phyloP scores from a whole-genome alignment of 2,797 vertebrate species.

The Lithobates pipiens region DNA sequence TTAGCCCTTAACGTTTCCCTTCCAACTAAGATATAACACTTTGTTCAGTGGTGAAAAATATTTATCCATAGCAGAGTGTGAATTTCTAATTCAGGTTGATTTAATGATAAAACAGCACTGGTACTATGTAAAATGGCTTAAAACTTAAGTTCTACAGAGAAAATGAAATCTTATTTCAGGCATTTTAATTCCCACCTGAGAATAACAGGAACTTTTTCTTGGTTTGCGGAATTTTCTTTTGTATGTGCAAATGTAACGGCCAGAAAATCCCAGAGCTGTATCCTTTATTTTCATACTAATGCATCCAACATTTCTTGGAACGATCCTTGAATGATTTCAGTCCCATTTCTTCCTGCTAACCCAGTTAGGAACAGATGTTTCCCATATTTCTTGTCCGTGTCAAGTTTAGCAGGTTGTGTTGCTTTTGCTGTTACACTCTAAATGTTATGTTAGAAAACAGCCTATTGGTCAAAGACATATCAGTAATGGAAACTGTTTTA shows the following conservation, averaged over 20 bases:
- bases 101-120: too few species aligned
- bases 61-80: too few species aligned
- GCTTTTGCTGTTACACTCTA: conserved; percentile 11
- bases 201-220: conserved; percentile 1
- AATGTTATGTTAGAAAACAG: conserved; percentile 19
- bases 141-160: too few species aligned
- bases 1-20: too few species aligned
- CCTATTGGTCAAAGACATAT: conserved; percentile 2
- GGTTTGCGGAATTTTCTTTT: conserved; percentile 16
- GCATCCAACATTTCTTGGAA: conserved; percentile 50
- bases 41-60: too few species aligned
- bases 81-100: too few species aligned
- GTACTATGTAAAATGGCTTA: too few species aligned
- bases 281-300: conserved; percentile 24
- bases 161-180: not conserved
- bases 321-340: conserved; percentile 37
- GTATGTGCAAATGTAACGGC: not conserved
- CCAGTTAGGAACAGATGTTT: conserved; percentile 59
- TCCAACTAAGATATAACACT: too few species aligned
- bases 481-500: not conserved
- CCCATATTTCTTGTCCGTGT: conserved; percentile 45
- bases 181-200: not conserved
- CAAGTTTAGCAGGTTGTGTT: conserved; percentile 30
- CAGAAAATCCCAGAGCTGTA: conserved; percentile 38
- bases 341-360: conserved; percentile 38